These are phyloP conservation scores for Varecia variegata DNA, from an alignment of 2,797 vertebrate species.

Conservation along the genomic window DNA sequence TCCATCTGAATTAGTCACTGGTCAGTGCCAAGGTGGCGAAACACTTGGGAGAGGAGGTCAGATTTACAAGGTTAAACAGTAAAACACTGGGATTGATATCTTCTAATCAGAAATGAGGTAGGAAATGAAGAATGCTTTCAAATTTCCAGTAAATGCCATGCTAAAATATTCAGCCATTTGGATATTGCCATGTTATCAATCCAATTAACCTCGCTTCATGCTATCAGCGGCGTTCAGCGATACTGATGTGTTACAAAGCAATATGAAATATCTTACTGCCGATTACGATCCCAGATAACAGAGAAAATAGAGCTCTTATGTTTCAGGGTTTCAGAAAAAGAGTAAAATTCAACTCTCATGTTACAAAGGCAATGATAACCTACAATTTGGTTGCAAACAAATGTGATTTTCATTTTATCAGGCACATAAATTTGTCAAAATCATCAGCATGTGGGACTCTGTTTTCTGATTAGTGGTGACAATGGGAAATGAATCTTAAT, in stretches of 20 bases:
- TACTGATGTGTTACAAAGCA: not conserved
- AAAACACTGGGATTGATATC: conserved; percentile 33
- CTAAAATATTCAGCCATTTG: conserved; percentile 72
- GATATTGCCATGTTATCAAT: conserved; percentile 66
- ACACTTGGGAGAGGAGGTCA: not conserved
- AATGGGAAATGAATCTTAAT: conserved; percentile 55
- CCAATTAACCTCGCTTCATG: conserved; percentile 64
- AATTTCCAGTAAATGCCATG: conserved; percentile 56
- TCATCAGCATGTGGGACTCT: not conserved
- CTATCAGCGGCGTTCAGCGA: not conserved
- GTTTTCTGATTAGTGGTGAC: not conserved
- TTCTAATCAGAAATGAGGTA: conserved; percentile 45
- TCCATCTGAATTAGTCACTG: conserved; percentile 38
- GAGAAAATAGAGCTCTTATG: not conserved
- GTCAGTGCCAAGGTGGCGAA: conserved; percentile 41
- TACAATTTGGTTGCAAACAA: conserved; percentile 35
- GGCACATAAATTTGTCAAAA: conserved; percentile 58
- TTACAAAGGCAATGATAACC: not conserved
- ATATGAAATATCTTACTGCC: not conserved
- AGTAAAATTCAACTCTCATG: conserved; percentile 13
- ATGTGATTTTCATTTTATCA: conserved; percentile 58
- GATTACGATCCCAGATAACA: not conserved
- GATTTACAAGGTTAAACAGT: conserved; percentile 37
- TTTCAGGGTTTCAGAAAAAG: conserved; percentile 16
- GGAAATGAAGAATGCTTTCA: conserved; percentile 42